Evolutionary conservation across 2,797 vertebrate species (phyloP).

Genomic region (Hapalemur alaotrensis): DNA sequence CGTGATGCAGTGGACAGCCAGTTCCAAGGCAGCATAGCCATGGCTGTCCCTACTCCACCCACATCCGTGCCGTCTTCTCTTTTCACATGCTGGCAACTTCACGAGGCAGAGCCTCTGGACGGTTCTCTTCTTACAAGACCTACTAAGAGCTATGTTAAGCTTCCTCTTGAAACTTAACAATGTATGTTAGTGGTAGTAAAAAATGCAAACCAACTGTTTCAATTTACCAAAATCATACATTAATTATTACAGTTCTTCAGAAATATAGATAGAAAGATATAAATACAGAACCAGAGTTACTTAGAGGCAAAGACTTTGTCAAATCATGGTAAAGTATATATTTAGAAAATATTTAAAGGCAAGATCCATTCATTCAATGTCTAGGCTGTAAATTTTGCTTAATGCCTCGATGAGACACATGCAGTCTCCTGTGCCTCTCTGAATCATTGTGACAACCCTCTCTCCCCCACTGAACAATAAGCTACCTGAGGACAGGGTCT

Average conservation of each 20-base stretch:
- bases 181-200: not conserved
- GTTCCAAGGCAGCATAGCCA: not conserved
- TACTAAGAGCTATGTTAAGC: not conserved
- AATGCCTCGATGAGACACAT: not conserved
- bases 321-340: not conserved
- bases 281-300: not conserved
- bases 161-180: not conserved
- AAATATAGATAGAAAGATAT: not conserved
- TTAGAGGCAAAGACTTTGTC: not conserved
- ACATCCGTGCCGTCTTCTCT: not conserved
- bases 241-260: not conserved
- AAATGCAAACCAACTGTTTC: not conserved
- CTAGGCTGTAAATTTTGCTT: not conserved
- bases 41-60: not conserved
- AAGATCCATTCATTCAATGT: not conserved
- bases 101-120: not conserved
- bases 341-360: not conserved
- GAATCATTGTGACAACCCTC: not conserved
- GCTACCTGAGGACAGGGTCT: not conserved
- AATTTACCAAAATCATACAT: not conserved
- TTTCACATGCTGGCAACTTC: not conserved
- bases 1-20: rapidly evolving
- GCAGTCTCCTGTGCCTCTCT: not conserved
- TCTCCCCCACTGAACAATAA: not conserved
- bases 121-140: not conserved